Evolutionary conservation across 2,888 invertebrate genomes (phyloP), one percentile per base, ranked within the genome.

Genomic region (Lepidocyrtoides sp.): DNA sequence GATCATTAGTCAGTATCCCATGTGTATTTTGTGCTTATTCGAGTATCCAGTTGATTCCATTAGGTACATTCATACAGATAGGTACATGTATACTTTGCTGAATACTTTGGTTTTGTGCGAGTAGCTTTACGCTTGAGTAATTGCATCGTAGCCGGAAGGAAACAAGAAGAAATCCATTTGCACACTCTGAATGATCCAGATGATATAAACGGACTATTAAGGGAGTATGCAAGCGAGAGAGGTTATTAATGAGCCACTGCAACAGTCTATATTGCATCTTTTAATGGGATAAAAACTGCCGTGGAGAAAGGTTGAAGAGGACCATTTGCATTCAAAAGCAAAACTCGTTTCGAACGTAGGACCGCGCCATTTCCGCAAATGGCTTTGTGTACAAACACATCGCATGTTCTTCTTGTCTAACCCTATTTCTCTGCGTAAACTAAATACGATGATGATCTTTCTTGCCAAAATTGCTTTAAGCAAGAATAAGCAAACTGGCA

Each of bases 191-290:
- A 69, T 66, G 63, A 32, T 12, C 32, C 54, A 14, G 41, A 51
- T 72, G 20, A 72, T 23, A 72, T 44, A 44, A 72, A 23, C 14
- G 3, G 20, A 72, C 44, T 72, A 44, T 86, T 36, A 17, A 60
- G 23, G 57, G 60, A 32, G 2, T 29, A 51, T 72, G 72, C 32
- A 85, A 41, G 72, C 23, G n/a, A n/a, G 51, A 10, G 29, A 72
- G 32, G 69, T 81, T 87, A 87, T 87, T 81, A 81, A 87, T 87
- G 87, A 87, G 87, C 20, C 81, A 48, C 60, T 79, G 87, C 81
- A 87, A 66, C 69, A 87, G 81, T 87, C 87, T 87, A 75, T 69
- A 79, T 69, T 87, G 87, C 87, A 79, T 87, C 87, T n/a, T 81
- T 63, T 81, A 87, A 87, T 60, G 60, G 77, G 85, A 51, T 32